Evolutionary conservation across 2,113 vertebrate species (phyloP).

Genomic region (Quiscalus mexicanus): DNA sequence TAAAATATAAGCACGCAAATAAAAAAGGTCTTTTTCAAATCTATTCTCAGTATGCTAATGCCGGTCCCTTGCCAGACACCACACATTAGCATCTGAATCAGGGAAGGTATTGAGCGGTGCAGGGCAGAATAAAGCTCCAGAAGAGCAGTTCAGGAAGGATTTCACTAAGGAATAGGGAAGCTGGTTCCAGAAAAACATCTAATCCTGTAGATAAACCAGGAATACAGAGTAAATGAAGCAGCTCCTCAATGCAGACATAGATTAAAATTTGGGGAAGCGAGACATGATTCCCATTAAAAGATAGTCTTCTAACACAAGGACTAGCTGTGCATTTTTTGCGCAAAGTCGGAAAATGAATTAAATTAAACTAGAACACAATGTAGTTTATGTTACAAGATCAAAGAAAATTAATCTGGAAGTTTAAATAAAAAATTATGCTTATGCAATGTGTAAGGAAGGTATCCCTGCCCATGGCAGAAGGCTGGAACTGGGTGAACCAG

Average conservation of each 20-base stretch:
- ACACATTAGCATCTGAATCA: slow-evolving; percentile 13
- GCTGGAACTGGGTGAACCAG: neutral
- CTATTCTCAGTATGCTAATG: slow-evolving; percentile 32
- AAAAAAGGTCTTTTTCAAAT: neutral
- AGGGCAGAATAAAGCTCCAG: slow-evolving; percentile 7
- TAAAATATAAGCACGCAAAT: slow-evolving; percentile 10
- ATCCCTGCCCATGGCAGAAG: neutral
- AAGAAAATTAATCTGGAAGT: neutral
- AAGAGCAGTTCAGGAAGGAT: neutral
- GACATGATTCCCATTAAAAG: neutral
- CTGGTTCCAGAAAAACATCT: slow-evolving; percentile 6
- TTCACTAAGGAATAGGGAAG: neutral
- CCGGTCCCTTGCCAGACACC: neutral
- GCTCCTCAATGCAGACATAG: neutral
- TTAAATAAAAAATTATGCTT: neutral
- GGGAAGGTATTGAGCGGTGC: neutral
- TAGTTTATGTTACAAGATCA: neutral
- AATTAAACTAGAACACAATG: neutral
- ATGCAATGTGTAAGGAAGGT: neutral
- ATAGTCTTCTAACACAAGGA: neutral
- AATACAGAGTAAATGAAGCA: neutral
- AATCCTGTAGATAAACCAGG: neutral
- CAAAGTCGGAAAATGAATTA: neutral
- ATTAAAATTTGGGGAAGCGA: neutral
- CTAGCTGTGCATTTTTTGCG: neutral